phyloP scores from a whole-genome alignment of 2,888 invertebrate species.

The Stenodera caucasica region DNA sequence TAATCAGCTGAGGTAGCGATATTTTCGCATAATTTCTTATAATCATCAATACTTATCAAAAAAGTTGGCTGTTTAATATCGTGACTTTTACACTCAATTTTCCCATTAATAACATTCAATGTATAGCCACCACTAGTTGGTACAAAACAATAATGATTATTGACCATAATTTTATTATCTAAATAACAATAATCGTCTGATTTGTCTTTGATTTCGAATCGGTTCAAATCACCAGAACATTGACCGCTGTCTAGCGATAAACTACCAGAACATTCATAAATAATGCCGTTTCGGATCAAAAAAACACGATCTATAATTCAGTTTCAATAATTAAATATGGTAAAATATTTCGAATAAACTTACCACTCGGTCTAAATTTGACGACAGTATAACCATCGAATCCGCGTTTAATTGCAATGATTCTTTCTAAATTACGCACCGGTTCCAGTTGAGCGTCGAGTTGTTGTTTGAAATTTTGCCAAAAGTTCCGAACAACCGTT shows the following conservation, averaged over 20 bases:
- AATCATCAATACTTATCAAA: not conserved
- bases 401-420: slow-evolving; percentile 22
- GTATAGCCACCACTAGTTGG: not conserved
- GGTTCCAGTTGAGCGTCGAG: not conserved
- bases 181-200: slow-evolving; percentile 4
- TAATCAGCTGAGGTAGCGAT: slow-evolving; percentile 7
- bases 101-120: not conserved
- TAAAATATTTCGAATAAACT: too few species aligned
- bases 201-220: not conserved
- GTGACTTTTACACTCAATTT: not conserved
- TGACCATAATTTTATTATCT: not conserved
- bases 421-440: slow-evolving; percentile 10
- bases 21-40: not conserved
- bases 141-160: not conserved
- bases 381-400: slow-evolving; percentile 28
- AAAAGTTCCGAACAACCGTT: not conserved
- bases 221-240: not conserved
- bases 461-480: not conserved
- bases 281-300: slow-evolving; percentile 5
- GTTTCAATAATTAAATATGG: not conserved
- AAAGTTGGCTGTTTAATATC: not conserved
- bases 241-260: slow-evolving; percentile 3
- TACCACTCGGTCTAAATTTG: slow-evolving; percentile 17
- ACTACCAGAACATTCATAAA: slow-evolving; percentile 11
- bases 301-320: slow-evolving; percentile 4